These are phyloP conservation scores for Monodelphis domestica DNA, from an alignment of 2,797 vertebrate genomes.

Conservation along the genomic window DNA sequence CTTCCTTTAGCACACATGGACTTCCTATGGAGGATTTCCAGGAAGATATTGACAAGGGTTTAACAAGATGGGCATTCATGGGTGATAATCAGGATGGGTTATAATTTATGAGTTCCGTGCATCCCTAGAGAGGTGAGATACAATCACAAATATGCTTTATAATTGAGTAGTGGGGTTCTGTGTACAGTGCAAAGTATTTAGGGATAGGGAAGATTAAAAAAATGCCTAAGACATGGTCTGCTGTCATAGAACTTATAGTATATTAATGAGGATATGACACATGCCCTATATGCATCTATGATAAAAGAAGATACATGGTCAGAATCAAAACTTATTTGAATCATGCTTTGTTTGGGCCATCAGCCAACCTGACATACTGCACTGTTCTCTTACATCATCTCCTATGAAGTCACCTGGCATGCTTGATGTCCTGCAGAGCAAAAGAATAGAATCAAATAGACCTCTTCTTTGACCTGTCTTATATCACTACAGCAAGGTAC, in stretches of 20 bases:
- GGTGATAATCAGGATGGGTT: no score
- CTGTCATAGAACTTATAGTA: not conserved
- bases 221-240: not conserved
- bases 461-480: not conserved
- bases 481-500: not conserved
- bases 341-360: not conserved
- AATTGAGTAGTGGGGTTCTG: not conserved
- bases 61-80: not conserved
- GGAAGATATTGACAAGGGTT: not conserved
- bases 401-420: not conserved
- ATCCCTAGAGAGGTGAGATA: not conserved
- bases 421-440: not conserved
- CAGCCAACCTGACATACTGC: not conserved
- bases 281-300: not conserved
- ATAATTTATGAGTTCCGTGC: not conserved
- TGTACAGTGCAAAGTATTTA: not conserved
- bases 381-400: not conserved
- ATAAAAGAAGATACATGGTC: not conserved
- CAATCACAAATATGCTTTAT: not conserved
- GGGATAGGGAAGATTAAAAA: not conserved
- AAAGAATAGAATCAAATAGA: not conserved
- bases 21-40: not conserved
- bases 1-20: not conserved
- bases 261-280: not conserved
- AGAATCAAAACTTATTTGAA: not conserved